phyloP scores from a whole-genome alignment of 1,140 invertebrate genomes.

The Tribolium castaneum region DNA sequence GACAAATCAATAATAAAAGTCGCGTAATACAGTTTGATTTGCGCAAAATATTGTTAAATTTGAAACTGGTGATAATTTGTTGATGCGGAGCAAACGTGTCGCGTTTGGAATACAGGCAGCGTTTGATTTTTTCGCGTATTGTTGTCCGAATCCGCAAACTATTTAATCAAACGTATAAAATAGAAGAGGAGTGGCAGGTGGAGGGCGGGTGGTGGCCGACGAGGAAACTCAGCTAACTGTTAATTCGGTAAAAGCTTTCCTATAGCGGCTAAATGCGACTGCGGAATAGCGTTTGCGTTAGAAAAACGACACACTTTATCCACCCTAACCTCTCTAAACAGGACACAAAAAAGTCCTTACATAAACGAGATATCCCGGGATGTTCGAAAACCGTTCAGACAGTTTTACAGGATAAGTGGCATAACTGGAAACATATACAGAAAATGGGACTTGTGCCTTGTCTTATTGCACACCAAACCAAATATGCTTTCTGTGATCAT shows the following conservation, averaged over 20 bases:
- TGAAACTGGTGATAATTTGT: neutral
- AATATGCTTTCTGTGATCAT: constrained; percentile 32
- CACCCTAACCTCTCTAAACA: constrained; percentile 46
- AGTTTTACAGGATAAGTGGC: constrained; percentile 22
- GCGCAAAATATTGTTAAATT: constrained; percentile 6
- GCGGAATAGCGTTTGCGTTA: constrained; percentile 46
- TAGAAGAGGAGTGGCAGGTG: constrained; percentile 36
- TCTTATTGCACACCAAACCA: neutral
- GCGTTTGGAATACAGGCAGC: neutral
- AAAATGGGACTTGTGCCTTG: neutral
- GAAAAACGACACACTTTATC: constrained; percentile 50
- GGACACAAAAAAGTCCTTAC: constrained; percentile 51
- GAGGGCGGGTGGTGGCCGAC: neutral
- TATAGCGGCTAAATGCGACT: constrained; percentile 54
- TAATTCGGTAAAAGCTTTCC: constrained; percentile 56
- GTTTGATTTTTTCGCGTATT: constrained; percentile 25
- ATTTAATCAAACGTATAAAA: constrained; percentile 42
- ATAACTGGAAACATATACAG: constrained; percentile 1
- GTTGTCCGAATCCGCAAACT: neutral
- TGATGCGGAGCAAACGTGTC: too few relatives aligned
- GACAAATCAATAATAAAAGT: neutral
- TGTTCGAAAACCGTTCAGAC: constrained; percentile 44
- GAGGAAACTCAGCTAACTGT: constrained; percentile 51
- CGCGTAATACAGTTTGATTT: neutral
- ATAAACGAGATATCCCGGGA: constrained; percentile 44